Conservation (phyloP, 2,888 invertebrate genomes). For the Nomada lathburiana region DNA sequence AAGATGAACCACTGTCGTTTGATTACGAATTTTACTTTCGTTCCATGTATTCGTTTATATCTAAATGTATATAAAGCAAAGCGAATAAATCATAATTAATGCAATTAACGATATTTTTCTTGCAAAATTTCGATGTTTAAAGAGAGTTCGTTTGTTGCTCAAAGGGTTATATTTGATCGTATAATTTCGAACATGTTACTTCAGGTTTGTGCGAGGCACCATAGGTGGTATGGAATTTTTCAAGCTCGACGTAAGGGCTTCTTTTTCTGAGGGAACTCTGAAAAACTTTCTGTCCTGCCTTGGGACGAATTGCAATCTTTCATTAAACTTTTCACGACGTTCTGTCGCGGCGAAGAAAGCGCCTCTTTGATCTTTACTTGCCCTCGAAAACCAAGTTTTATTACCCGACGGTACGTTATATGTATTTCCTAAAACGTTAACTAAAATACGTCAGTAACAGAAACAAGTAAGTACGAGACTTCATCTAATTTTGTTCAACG, state of each 20-base stretch:
- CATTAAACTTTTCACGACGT: constrained; percentile 38
- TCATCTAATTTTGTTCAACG: neutral
- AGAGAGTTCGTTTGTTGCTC: no score
- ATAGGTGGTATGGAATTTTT: constrained; percentile 22
- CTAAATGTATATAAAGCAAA: no score
- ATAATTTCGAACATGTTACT: no score
- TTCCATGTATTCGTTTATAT: no score
- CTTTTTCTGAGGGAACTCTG: constrained; percentile 6
- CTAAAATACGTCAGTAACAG: neutral
- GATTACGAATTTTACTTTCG: no score
- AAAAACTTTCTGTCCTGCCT: constrained; percentile 24
- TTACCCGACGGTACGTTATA: constrained; percentile 11
- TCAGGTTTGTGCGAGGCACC: neutral
- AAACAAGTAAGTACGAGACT: neutral
- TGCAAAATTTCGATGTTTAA: no score
- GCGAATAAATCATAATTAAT: no score
- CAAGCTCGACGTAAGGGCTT: neutral
- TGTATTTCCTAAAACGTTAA: constrained; percentile 12
- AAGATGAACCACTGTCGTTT: no score
- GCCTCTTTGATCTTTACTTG: constrained; percentile 26
- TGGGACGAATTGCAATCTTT: constrained; percentile 30
- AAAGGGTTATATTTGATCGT: no score
- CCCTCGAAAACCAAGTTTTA: constrained; percentile 31
- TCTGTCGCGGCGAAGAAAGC: constrained; percentile 4
- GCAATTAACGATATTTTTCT: no score